Conservation (phyloP, 2,113 vertebrate species). For the Platichthys stellatus region DNA sequence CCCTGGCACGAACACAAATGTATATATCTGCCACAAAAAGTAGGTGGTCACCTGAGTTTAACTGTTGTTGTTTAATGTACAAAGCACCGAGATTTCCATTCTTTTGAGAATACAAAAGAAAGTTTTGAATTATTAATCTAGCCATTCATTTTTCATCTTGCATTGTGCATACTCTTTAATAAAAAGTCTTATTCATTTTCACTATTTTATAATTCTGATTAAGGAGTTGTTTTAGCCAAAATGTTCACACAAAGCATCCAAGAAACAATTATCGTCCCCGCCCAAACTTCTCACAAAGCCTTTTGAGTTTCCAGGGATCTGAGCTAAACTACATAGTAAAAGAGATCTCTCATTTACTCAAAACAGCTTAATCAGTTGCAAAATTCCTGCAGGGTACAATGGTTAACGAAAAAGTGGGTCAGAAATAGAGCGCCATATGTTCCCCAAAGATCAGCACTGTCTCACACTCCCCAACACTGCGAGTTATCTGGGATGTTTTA, state of each 20-base stretch:
- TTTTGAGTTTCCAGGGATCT: constrained; percentile 6
- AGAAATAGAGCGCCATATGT: constrained; percentile 46
- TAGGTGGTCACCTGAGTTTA: neutral
- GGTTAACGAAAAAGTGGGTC: constrained; percentile 70
- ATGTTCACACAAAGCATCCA: neutral
- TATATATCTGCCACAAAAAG: neutral
- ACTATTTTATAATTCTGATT: neutral
- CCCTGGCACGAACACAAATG: too few relatives aligned
- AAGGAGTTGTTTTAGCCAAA: neutral
- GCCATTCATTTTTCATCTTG: neutral
- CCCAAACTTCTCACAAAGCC: neutral
- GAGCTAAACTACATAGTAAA: rapidly evolving
- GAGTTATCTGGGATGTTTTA: constrained; percentile 69
- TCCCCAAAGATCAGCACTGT: constrained; percentile 52
- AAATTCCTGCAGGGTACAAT: constrained; percentile 54
- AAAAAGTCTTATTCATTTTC: neutral
- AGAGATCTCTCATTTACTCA: neutral
- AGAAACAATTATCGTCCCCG: neutral
- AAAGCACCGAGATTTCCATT: neutral
- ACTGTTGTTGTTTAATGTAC: neutral
- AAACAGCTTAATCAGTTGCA: constrained; percentile 43
- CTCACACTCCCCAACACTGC: constrained; percentile 35
- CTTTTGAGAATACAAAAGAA: neutral
- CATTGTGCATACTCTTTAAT: neutral
- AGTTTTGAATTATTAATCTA: neutral